Base-by-base conservation (phyloP, 2,113 vertebrate genomes). In the Cricetomys ansorgei region DNA sequence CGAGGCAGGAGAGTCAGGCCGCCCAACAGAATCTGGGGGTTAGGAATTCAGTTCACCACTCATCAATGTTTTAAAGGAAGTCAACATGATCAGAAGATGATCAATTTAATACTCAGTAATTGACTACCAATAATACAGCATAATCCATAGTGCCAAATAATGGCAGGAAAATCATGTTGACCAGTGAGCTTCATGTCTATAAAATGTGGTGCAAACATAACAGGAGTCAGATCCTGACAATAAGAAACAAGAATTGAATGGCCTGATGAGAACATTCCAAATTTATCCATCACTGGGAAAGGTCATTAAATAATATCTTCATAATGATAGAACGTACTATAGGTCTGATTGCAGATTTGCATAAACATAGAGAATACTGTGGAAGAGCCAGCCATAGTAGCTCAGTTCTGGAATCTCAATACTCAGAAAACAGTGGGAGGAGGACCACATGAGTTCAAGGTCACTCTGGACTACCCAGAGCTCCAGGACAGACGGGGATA, bases 31-130 rank as follows among this genome's bases (percentile, higher is more conserved):
- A 48, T 53, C 53, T 89, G 48, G 10, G n/a, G 17, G 5, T n/a
- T 43, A 84, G 72, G 37, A n/a, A n/a, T n/a, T n/a, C n/a, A n/a
- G n/a, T n/a, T n/a, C n/a, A n/a, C n/a, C n/a, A n/a, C 62, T 84
- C 73, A 43, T 75, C 55, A 89, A 25, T n/a, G 40, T 87, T 85
- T 70, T 27, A 93, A 91, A 92, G 25, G 64, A 95, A 92, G 21
- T 4, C 69, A 73, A 50, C 5, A 29, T 67, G 29, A 53, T 80
- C 43, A 57, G 40, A 73, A 67, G 21, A 53, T 40, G 3, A 64
- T 0, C 40, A 45, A 80, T 50, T 92, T 21, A 50, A 79, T 48
- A 62, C 67, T 84, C 17, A 81, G 45, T n/a, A 93, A 95, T 29
- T 31, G 12, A 91, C 40, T 43, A 59, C 37, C 57, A 15, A 75